Conservation (phyloP, 1,140 invertebrate genomes). For the Bombus haemorrhoidalis region DNA sequence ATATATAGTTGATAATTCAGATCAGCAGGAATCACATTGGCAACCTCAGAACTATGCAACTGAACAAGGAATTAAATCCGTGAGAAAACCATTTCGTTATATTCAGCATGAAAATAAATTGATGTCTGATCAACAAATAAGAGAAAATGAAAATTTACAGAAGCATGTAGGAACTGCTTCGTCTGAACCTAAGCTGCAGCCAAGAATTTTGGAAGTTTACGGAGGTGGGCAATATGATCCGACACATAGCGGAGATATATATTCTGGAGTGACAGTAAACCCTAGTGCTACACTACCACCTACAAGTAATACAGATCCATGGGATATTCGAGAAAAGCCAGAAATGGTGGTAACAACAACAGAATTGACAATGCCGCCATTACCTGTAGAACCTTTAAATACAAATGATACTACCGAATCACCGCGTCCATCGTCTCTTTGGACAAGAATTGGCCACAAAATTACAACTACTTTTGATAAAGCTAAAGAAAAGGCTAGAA, state of each 20-base stretch:
- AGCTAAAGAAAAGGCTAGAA: slow-evolving; percentile 83
- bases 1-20: background rate
- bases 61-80: background rate
- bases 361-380: slow-evolving; percentile 27
- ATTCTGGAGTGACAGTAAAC: slow-evolving; percentile 67
- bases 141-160: background rate
- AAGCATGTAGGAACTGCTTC: background rate
- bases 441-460: slow-evolving; percentile 82
- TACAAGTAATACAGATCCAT: slow-evolving; percentile 60
- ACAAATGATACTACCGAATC: slow-evolving; percentile 56
- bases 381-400: slow-evolving; percentile 23
- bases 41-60: slow-evolving; percentile 23
- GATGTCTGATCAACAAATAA: slow-evolving; percentile 32
- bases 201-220: slow-evolving; percentile 75
- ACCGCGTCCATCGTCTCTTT: slow-evolving; percentile 81
- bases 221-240: slow-evolving; percentile 71
- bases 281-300: slow-evolving; percentile 70
- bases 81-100: background rate
- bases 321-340: slow-evolving; percentile 71
- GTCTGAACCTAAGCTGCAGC: slow-evolving; percentile 22
- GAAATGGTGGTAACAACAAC: slow-evolving; percentile 36
- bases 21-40: background rate
- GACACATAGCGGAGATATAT: slow-evolving; percentile 65
- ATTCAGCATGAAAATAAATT: slow-evolving; percentile 8
- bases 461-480: slow-evolving; percentile 78